Evolutionary conservation across 1,140 invertebrate genomes (phyloP), one percentile per base, ranked within the genome.

Genomic region (Drosophila auraria): DNA sequence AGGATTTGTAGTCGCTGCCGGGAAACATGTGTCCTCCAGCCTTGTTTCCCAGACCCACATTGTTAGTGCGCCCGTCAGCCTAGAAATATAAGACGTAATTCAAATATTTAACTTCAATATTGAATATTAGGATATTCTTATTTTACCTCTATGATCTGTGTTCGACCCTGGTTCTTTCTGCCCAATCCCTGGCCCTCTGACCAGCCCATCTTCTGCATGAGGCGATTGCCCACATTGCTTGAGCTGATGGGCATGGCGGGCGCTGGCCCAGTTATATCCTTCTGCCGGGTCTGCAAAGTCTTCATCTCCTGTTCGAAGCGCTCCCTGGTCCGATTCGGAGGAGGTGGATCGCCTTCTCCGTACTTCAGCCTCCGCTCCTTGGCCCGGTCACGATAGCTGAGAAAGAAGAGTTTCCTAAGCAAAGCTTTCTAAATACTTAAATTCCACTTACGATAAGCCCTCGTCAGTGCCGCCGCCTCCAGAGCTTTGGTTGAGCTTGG

Each of bases 131-230:
- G 2, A n/a, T n/a, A 12, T 20, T n/a, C 12, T 12, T 4, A 0
- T 23, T n/a, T 45, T 83, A 97, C 96, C 94, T 98, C 96, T 72
- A 99, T 97, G 54, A 98, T 98, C 53, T 96, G 97, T 8, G 97
- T 97, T 81, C 98, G 95, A n/a, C 98, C 98, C 94, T 99, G 98
- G 92, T 98, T 97, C 38, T 95, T 95, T 92, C 97, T 97, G 5
- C 99, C 99, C 12, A 99, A 94, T 0, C 99, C 99, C 95, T 98
- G 96, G 2, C 99, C 99, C 93, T 98, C 97, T 7, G 96, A 97
- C 99, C 99, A 99, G 0, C 99, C 99, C 99, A 99, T 99, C 94
- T 98, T 99, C 93, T 99, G 98, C 47, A 99, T 93, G 81, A 99
- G 94, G 93, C 97, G 97, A 93, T 96, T 99, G 2, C 98, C 98